Evolutionary conservation across 2,113 vertebrate species (phyloP), one percentile per base, ranked within the genome.

Genomic region (Gnathochromis pfefferi): DNA sequence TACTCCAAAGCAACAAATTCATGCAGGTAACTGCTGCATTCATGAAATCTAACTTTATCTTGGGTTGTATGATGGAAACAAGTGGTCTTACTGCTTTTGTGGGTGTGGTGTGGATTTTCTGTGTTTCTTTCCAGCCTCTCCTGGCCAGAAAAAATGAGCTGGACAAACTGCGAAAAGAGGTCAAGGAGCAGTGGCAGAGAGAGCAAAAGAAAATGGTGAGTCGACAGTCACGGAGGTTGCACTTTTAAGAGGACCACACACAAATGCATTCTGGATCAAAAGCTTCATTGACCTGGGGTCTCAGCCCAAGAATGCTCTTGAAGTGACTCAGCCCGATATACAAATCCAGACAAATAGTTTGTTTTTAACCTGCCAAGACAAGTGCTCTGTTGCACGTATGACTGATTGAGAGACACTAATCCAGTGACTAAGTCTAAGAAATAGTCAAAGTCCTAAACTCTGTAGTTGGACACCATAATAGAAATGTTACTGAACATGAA

Each of bases 171-270:
- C 97, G 99, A 89, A 99, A 98, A 96, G 98, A 98, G 88, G 97
- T 99, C 84, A 99, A 99, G 95, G 98, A 99, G 54, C 97, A 98
- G 95, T 99, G 99, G 99, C 98, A 99, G 92, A 96, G 98, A 89
- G 97, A 98, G 92, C 98, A 97, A 92, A 99, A 98, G 95, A 99
- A 98, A 97, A 97, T 99, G 98, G 98, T 97, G 87, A 88, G 94
- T 91, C 1, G 9, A 80, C 35, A 10, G 19, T 17, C 40, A 14
- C 4, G 1, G 51, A 42, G 57, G 49, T 33, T 55, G 40, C 38
- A 16, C 47, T 75, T 84, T 83, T 60, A 19, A 51, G 45, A 9
- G 53, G 60, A 60, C 51, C 80, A 82, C 51, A 58, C 83, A 75
- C 47, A 80, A 16, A 47, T 45, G 17, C 33, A 51, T 2, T 10